These are phyloP conservation scores for Mythimna ferrago DNA, from an alignment of 2,888 invertebrate species.

Conservation along the genomic window DNA sequence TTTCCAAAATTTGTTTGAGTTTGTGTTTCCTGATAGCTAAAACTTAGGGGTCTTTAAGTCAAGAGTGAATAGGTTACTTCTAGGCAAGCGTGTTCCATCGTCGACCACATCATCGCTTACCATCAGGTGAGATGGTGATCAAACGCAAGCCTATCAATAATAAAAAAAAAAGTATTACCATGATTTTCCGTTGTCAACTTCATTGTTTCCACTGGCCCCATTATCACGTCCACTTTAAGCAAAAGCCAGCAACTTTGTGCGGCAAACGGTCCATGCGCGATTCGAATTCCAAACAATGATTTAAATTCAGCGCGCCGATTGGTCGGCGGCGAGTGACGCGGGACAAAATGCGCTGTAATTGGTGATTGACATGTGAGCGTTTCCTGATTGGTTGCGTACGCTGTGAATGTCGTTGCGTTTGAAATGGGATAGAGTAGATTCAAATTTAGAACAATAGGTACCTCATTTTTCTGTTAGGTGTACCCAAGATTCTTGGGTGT, in stretches of 20 bases:
- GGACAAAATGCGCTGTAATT: slow-evolving; percentile 88
- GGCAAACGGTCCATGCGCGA: slow-evolving; percentile 60
- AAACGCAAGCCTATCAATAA: no score
- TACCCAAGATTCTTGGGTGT: no score
- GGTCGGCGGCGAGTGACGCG: slow-evolving; percentile 78
- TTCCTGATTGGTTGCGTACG: slow-evolving; percentile 83
- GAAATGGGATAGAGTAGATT: slow-evolving; percentile 68
- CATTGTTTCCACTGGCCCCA: not conserved
- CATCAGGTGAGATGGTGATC: no score
- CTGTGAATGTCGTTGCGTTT: slow-evolving; percentile 66
- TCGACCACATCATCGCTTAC: no score
- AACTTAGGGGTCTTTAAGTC: no score
- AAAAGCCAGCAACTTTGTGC: slow-evolving; percentile 29
- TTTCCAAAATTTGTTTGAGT: not conserved
- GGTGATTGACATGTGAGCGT: slow-evolving; percentile 88
- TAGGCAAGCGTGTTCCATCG: no score
- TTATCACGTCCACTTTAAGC: not conserved
- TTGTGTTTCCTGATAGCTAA: no score
- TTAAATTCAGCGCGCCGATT: slow-evolving; percentile 83
- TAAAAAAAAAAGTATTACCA: not conserved
- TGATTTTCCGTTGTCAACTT: not conserved
- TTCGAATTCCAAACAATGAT: slow-evolving; percentile 79
- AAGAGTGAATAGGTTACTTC: no score
- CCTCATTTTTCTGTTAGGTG: not conserved
- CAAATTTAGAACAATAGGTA: not conserved